Evolutionary conservation across 2,113 vertebrate genomes (phyloP).

Genomic region (Tychaedon coryphoeus): DNA sequence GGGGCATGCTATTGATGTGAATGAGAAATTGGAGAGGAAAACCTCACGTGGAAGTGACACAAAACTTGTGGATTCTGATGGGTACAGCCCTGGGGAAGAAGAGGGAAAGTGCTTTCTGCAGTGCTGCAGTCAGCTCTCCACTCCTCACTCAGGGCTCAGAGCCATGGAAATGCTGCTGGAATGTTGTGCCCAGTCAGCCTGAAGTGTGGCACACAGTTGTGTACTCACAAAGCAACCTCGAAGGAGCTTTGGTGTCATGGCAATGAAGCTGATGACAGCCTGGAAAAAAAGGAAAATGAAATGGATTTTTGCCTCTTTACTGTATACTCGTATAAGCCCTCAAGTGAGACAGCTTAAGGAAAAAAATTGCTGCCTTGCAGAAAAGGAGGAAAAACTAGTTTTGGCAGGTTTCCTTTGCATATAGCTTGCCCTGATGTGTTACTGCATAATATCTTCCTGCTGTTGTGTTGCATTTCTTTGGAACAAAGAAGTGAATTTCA

Average conservation of each 20-base stretch:
- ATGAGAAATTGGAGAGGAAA: neutral
- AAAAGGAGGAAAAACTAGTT: neutral
- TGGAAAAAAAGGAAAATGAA: neutral
- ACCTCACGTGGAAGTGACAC: neutral
- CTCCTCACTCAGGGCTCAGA: neutral
- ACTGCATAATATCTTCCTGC: neutral
- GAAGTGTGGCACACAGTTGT: neutral
- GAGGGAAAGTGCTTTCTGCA: neutral
- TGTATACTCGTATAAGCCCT: neutral
- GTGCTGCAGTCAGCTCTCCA: neutral
- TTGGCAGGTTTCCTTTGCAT: neutral
- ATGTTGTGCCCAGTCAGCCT: neutral
- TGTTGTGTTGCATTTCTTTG: neutral
- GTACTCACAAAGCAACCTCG: accelerated
- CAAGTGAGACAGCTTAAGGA: neutral
- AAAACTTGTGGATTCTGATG: neutral
- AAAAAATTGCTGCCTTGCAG: neutral
- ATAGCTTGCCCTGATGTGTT: neutral
- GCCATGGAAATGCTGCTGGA: neutral
- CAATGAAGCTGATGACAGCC: neutral
- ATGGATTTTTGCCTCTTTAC: neutral
- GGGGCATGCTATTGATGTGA: neutral
- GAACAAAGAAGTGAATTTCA: neutral
- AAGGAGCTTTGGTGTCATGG: neutral
- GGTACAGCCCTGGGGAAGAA: neutral